These are phyloP conservation scores for Onychostruthus taczanowskii DNA, from an alignment of 2,113 vertebrate species.

Conservation along the genomic window DNA sequence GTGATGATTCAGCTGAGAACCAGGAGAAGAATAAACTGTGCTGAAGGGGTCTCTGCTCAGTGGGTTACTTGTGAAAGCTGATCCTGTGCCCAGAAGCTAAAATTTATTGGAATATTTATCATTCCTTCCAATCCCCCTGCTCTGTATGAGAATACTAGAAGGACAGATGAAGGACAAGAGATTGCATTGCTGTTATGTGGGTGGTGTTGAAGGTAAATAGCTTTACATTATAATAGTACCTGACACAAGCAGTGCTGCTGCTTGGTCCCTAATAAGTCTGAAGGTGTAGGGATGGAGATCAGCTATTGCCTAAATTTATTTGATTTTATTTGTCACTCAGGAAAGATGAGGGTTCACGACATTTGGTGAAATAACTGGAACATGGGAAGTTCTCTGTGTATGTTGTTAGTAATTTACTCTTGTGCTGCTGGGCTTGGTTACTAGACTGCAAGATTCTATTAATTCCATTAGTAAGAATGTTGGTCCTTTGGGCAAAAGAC, in stretches of 20 bases:
- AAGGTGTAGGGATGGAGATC: neutral
- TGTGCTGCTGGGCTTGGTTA: neutral
- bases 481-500: neutral
- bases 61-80: neutral
- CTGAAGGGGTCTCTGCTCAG: neutral
- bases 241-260: neutral
- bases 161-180: neutral
- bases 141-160: neutral
- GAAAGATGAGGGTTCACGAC: neutral
- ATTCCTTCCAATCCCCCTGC: neutral
- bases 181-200: neutral
- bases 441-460: neutral
- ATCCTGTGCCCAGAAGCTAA: neutral
- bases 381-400: neutral
- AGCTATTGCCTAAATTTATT: neutral
- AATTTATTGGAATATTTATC: neutral
- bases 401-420: neutral
- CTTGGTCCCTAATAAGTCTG: neutral
- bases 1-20: constrained; percentile 4
- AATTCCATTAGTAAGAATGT: neutral
- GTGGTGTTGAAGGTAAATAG: neutral
- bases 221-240: neutral
- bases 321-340: neutral
- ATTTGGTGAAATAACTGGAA: neutral
- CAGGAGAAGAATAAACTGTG: neutral